A percentile compares a stretch with the other conserved stretches of the same genome.
Evolutionary conservation across 2,888 invertebrate genomes (phyloP).

Genomic region (Cheilosia pagana): DNA sequence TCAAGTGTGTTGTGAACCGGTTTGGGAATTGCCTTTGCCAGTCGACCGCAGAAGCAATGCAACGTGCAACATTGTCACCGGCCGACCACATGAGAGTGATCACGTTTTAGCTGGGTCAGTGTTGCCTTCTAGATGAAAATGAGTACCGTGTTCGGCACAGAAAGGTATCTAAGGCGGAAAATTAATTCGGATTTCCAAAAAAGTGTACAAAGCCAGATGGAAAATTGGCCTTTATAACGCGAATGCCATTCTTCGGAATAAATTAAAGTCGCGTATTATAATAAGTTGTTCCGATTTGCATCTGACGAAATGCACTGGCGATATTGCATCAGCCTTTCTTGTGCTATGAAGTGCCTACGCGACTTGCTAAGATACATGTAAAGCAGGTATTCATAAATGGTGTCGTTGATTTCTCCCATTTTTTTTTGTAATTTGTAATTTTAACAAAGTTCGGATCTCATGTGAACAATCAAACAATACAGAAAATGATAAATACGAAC

Average conservation of each 20-base stretch:
- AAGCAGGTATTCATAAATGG: background rate
- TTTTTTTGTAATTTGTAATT: background rate
- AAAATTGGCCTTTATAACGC: background rate
- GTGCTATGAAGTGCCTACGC: conserved; percentile 18
- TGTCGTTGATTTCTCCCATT: background rate
- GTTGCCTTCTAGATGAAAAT: conserved; percentile 36
- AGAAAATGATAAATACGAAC: background rate
- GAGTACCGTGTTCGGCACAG: background rate
- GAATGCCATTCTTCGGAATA: conserved; percentile 3
- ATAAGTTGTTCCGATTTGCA: conserved; percentile 8
- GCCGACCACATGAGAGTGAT: conserved; percentile 12
- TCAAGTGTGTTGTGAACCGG: conserved; percentile 53
- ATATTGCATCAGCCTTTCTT: conserved; percentile 82
- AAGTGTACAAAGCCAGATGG: background rate
- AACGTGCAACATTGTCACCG: conserved; percentile 29
- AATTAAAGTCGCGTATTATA: conserved; percentile 16
- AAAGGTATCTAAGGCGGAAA: conserved; percentile 1
- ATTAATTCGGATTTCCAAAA: background rate
- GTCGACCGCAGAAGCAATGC: conserved; percentile 26
- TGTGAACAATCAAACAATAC: background rate
- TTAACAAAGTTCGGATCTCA: background rate
- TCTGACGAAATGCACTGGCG: conserved; percentile 79
- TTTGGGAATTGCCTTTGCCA: conserved; percentile 40
- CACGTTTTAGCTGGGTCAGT: conserved; percentile 42
- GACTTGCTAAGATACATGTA: background rate